A percentile compares a stretch with the other conserved stretches of the same genome.
Conservation (phyloP, 2,113 vertebrate genomes). For the Dipodomys merriami region DNA sequence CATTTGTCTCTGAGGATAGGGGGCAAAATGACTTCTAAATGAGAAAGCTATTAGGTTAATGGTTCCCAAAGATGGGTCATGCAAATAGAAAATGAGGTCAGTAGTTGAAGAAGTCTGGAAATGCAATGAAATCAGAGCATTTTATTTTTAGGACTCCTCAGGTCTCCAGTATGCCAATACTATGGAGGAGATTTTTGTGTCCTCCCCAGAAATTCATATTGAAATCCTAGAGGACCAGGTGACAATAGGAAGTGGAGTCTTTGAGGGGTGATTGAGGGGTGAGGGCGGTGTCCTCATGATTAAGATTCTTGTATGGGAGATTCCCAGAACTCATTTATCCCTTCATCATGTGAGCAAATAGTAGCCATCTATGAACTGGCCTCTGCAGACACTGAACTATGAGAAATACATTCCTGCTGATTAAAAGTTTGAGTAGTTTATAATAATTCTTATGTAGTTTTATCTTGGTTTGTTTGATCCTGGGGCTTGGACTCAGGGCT, state of each 20-base stretch:
- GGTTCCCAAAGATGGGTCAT: not conserved
- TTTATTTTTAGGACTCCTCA: not conserved
- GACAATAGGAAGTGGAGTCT: not conserved
- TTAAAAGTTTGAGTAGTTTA: not conserved
- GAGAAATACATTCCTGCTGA: slow-evolving; percentile 23
- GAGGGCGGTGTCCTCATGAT: not conserved
- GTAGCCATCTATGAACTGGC: too few relatives aligned
- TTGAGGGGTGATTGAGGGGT: not conserved
- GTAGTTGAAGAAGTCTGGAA: not conserved
- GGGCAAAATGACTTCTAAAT: not conserved
- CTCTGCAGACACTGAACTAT: not conserved
- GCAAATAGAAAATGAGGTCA: not conserved
- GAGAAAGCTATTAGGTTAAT: not conserved
- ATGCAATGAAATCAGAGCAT: not conserved
- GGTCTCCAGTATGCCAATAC: not conserved
- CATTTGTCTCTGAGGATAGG: not conserved
- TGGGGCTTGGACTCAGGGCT: too few relatives aligned
- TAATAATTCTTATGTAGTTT: not conserved
- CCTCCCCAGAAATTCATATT: not conserved
- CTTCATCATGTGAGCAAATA: not conserved
- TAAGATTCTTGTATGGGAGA: not conserved
- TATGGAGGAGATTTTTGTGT: not conserved
- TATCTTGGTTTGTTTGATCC: too few relatives aligned
- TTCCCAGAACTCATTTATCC: not conserved
- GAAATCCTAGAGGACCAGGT: not conserved